These are phyloP conservation scores for Nowickia ferox DNA, from an alignment of 2,888 invertebrate species.

Conservation along the genomic window DNA sequence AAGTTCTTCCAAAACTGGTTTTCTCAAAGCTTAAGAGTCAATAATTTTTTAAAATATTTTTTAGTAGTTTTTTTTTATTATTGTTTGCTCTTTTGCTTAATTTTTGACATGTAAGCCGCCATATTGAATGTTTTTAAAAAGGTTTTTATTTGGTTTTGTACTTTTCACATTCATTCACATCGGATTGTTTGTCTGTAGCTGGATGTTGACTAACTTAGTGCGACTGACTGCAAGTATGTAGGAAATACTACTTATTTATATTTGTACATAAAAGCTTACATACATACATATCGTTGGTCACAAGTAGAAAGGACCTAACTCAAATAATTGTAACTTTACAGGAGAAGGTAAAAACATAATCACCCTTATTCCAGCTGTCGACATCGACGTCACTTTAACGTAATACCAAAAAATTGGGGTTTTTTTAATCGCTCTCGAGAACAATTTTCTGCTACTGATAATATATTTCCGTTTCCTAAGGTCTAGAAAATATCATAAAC, in stretches of 20 bases:
- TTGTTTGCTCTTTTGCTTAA: slow-evolving; percentile 62
- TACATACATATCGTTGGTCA: no score
- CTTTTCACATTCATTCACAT: slow-evolving; percentile 25
- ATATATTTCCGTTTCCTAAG: no score
- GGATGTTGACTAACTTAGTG: slow-evolving; percentile 39
- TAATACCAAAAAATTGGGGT: no score
- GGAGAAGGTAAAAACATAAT: no score
- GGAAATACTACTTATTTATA: background rate
- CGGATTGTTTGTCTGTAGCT: slow-evolving; percentile 51
- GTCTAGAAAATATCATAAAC: no score
- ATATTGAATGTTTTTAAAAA: slow-evolving; percentile 79
- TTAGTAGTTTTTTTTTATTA: slow-evolving; percentile 62
- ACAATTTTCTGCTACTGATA: no score
- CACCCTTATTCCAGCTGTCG: no score
- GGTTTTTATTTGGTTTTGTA: slow-evolving; percentile 27
- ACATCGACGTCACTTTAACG: no score
- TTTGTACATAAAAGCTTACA: no score
- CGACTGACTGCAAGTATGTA: slow-evolving; percentile 11
- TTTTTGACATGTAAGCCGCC: slow-evolving; percentile 77
- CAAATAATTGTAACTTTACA: no score
- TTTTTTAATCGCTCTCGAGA: no score
- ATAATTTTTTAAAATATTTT: slow-evolving; percentile 67
- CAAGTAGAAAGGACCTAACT: no score
- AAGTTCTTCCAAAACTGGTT: slow-evolving; percentile 78
- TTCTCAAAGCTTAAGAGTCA: slow-evolving; percentile 71